Evolutionary conservation across 2,888 invertebrate species (phyloP).

Genomic region (Venusia cambrica): DNA sequence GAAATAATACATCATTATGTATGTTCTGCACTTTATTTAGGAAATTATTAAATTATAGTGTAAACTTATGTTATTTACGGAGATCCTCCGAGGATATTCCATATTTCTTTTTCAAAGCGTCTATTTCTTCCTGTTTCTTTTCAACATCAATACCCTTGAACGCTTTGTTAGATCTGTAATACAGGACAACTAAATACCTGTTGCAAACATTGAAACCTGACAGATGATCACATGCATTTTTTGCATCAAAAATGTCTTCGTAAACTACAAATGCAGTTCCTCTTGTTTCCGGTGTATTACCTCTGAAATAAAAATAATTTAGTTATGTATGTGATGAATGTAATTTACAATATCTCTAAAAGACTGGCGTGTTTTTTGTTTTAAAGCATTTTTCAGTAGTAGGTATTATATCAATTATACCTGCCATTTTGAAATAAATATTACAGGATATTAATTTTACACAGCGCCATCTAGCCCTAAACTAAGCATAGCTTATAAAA

Average conservation of each 20-base stretch:
- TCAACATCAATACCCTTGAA: slow-evolving; percentile 97
- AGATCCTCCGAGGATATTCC: slow-evolving; percentile 84
- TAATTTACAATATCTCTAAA: too few species aligned
- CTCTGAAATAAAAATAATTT: slow-evolving; percentile 84
- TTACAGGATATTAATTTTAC: too few species aligned
- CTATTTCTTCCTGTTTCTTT: slow-evolving; percentile 97
- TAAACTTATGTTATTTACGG: slow-evolving; percentile 56
- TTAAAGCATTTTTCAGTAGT: too few species aligned
- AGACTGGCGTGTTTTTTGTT: too few species aligned
- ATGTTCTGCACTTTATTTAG: too few species aligned
- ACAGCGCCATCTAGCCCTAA: too few species aligned
- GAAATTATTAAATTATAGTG: too few species aligned
- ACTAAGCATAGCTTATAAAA: too few species aligned
- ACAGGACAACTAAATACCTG: slow-evolving; percentile 98
- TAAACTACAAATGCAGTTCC: slow-evolving; percentile 99
- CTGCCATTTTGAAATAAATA: too few species aligned
- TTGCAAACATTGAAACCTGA: slow-evolving; percentile 99
- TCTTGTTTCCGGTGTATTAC: slow-evolving; percentile 98
- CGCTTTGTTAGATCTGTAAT: slow-evolving; percentile 97
- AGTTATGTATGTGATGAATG: too few species aligned
- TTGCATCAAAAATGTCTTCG: slow-evolving; percentile 99
- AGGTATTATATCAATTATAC: too few species aligned
- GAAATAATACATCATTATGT: too few species aligned
- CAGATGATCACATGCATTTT: slow-evolving; percentile 99
- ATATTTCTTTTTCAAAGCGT: slow-evolving; percentile 97